Conservation (phyloP, 2,888 invertebrate species). For the Gastracanthus pulcherrimus region DNA sequence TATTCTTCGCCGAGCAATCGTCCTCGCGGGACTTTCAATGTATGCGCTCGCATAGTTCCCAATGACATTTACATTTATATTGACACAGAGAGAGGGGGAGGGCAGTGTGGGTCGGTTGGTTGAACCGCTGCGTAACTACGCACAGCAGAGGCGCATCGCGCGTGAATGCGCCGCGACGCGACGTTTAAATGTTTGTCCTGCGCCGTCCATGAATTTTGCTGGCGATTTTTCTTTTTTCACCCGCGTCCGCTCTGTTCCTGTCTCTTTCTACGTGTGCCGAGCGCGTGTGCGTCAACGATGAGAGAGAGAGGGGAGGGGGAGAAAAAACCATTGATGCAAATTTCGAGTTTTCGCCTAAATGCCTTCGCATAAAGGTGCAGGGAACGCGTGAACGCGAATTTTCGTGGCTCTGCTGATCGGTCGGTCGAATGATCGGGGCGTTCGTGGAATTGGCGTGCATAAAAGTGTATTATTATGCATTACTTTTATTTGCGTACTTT, state of each 20-base stretch:
- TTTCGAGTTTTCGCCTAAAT: slow-evolving; percentile 15
- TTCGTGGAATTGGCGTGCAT: too few species aligned
- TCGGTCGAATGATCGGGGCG: background rate
- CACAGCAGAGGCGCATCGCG: slow-evolving; percentile 41
- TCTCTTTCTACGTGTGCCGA: too few species aligned
- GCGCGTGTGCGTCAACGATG: background rate
- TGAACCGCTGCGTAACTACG: background rate
- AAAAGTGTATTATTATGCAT: too few species aligned
- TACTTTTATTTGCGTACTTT: too few species aligned
- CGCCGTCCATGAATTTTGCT: background rate
- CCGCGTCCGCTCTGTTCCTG: too few species aligned
- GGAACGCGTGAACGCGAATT: background rate
- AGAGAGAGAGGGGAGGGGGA: background rate
- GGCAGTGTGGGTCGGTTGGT: background rate
- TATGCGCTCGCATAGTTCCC: slow-evolving; percentile 63
- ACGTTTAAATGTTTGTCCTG: slow-evolving; percentile 29
- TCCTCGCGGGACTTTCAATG: slow-evolving; percentile 68
- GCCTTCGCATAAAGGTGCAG: slow-evolving; percentile 7
- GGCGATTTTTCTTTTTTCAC: background rate
- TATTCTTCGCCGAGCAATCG: slow-evolving; percentile 63
- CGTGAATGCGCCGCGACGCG: slow-evolving; percentile 61
- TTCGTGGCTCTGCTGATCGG: background rate
- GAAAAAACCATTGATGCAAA: slow-evolving; percentile 32
- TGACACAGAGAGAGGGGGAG: slow-evolving; percentile 63
- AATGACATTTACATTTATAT: slow-evolving; percentile 76